Base-by-base conservation (phyloP, 2,113 vertebrate species). In the Saccopteryx leptura region DNA sequence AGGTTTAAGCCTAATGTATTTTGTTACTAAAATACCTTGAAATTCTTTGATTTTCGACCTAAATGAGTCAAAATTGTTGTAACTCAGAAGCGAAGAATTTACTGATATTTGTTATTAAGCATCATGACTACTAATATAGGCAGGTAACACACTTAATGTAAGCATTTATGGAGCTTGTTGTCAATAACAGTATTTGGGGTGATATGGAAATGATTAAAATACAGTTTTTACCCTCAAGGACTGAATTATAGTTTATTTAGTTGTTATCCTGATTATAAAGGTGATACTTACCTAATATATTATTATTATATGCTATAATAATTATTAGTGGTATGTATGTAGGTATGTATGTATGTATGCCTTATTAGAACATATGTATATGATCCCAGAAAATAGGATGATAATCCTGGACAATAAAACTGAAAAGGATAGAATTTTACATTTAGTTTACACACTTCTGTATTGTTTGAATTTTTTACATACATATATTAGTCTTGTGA, bases 251-350 rank as follows among this genome's bases (percentile, higher is more conserved):
- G 58, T 78, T 68, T 86, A 76, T 74, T 31, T 54, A 14, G 24
- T 72, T 91, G 33, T 90, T 71, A 74, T 54, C 50, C 81, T 92
- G 28, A 85, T 33, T 86, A 68, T 86, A 68, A 84, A 92, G 39
- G 63, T 63, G 31, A 63, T 63, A 21, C 54, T 54, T 39, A 28
- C 18, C 39, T 39, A 39, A 60, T 60, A 80, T 28, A 46, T 66
- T 33, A 69, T 69, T 69, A 81, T 26, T 58, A 58, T 19, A 24
- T 79, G 52, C 28, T 75, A 31, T 54, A 78, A n/a, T 78, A 31
- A 60, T 39, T 58, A 24, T 33, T 80, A 80, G 19, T 80, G 39
- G 39, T 83, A 8, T 54, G 6, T 66, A 2, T 66, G 10, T 84
- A 78, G 39, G 39, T 83, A 8, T 54, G 6, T 56, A 2, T 66